phyloP scores from a whole-genome alignment of 2,113 vertebrate species.

The Grantiella picta region DNA sequence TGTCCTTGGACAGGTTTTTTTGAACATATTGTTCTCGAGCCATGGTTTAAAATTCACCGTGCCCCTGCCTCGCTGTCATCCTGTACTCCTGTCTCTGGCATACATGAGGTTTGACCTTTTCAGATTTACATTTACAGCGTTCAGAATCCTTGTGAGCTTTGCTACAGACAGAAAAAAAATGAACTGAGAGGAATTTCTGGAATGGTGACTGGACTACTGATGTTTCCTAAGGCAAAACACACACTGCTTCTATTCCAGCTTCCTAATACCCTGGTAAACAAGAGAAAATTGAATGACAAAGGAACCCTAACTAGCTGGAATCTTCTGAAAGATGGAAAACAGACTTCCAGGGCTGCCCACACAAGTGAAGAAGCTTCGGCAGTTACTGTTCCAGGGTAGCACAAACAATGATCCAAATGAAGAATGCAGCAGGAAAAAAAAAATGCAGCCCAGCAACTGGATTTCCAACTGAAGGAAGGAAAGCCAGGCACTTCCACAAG shows the following conservation, averaged over 20 bases:
- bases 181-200: constrained; percentile 32
- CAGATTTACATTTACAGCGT: not conserved
- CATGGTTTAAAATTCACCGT: not conserved
- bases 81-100: not conserved
- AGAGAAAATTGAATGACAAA: constrained; percentile 31
- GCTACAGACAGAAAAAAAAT: not conserved
- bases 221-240: constrained; percentile 31
- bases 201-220: constrained; percentile 38
- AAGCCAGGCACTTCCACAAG: not conserved
- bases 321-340: not conserved
- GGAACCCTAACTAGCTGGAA: constrained; percentile 4
- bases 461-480: not conserved
- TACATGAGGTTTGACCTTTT: constrained; percentile 44
- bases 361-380: not conserved
- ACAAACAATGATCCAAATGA: not conserved
- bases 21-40: not conserved
- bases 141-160: not conserved
- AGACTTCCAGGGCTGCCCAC: not conserved
- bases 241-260: not conserved
- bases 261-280: constrained; percentile 7
- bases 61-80: not conserved
- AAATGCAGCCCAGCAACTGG: not conserved
- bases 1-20: not conserved
- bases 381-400: not conserved
- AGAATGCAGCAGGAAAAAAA: not conserved